These are phyloP conservation scores for Scaptodrosophila latifasciaeformis DNA, from an alignment of 2,888 invertebrate species.

Conservation along the genomic window DNA sequence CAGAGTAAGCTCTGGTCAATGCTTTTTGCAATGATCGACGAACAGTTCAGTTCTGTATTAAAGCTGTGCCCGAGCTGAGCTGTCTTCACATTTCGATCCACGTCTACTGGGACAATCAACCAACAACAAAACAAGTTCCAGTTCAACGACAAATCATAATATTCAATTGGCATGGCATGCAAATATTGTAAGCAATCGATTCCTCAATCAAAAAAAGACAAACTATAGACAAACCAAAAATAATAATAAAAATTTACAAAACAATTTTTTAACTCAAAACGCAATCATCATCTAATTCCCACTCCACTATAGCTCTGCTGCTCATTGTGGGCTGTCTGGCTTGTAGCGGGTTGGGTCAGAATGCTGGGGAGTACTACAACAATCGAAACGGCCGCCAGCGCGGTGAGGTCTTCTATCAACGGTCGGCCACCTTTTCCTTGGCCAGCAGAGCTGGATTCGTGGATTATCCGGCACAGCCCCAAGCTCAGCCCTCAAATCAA, in stretches of 20 bases:
- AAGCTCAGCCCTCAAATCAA: neutral
- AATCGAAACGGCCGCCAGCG: neutral
- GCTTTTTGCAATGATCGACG: constrained; percentile 25
- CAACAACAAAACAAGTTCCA: constrained; percentile 24
- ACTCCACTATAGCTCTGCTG: neutral
- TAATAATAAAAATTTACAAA: no score
- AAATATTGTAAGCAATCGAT: constrained; percentile 45
- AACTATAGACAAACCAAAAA: no score
- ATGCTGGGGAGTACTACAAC: no score
- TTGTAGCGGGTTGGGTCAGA: neutral
- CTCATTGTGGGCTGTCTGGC: neutral
- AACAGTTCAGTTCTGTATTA: constrained; percentile 44
- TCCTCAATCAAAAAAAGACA: constrained; percentile 11
- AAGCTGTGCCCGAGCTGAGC: constrained; percentile 51
- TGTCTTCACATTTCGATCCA: constrained; percentile 14
- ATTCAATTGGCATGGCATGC: constrained; percentile 42
- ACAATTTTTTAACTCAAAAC: no score
- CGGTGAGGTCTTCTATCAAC: neutral
- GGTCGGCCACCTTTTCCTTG: neutral
- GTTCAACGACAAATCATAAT: no score
- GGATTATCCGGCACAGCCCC: neutral
- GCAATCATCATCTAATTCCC: no score
- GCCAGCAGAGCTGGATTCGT: neutral
- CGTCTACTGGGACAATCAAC: constrained; percentile 1
- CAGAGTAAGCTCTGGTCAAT: neutral